Percentiles rank a stretch among this genome's conserved stretches.
Evolutionary conservation across 2,797 vertebrate genomes (phyloP).

Genomic region (Avahi laniger): DNA sequence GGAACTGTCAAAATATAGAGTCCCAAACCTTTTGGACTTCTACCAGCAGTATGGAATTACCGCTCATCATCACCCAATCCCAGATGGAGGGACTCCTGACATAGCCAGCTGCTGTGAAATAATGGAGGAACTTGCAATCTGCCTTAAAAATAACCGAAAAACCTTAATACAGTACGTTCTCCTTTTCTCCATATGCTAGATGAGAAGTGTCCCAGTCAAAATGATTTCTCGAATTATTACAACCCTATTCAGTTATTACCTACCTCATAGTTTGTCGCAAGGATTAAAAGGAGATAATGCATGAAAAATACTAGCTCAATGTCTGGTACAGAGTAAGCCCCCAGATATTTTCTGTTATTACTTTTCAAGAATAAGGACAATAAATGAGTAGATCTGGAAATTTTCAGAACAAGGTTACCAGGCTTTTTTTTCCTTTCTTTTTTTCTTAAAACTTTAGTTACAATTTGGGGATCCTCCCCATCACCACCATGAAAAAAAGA

Average conservation of each 20-base stretch:
- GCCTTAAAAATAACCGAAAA: conserved; percentile 87
- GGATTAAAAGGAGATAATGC: not conserved
- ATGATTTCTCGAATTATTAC: not conserved
- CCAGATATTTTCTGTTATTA: not conserved
- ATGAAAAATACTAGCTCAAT: not conserved
- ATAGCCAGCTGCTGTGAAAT: conserved; percentile 89
- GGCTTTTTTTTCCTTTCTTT: not conserved
- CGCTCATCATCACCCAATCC: conserved; percentile 91
- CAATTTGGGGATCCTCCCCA: not conserved
- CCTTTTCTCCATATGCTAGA: not conserved
- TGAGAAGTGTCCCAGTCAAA: not conserved
- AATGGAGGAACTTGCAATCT: conserved; percentile 88
- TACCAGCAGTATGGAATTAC: conserved; percentile 87
- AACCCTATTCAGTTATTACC: not conserved
- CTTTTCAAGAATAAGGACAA: not conserved
- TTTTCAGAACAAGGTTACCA: not conserved
- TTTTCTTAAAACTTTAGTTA: not conserved
- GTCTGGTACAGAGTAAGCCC: not conserved
- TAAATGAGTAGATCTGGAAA: not conserved
- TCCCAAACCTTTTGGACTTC: conserved; percentile 90
- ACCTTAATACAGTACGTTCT: conserved; percentile 91
- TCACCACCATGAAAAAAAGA: not conserved
- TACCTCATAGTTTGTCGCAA: not conserved
- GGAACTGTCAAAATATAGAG: conserved; percentile 91
- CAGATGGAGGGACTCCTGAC: conserved; percentile 89